Evolutionary conservation across 2,888 invertebrate species (phyloP).

Genomic region (Nasonovia ribisnigri): DNA sequence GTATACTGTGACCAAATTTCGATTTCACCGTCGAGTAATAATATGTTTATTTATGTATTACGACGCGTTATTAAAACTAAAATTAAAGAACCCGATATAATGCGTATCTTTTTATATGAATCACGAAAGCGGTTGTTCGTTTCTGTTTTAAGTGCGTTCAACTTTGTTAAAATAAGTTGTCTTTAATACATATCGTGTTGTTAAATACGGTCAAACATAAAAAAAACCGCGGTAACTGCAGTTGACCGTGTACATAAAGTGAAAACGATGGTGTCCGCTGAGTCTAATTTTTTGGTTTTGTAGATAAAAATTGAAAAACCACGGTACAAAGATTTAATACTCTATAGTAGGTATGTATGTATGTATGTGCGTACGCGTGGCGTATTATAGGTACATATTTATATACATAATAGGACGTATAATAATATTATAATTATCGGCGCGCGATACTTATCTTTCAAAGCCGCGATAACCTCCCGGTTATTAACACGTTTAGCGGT

Average conservation of each 20-base stretch:
- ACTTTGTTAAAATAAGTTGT: not conserved
- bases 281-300: not conserved
- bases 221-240: not conserved
- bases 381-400: not conserved
- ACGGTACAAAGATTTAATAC: not conserved
- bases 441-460: conserved; percentile 41
- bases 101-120: not conserved
- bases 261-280: not conserved
- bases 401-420: not conserved
- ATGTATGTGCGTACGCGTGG: not conserved
- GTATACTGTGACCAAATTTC: not conserved
- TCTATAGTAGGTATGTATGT: too few relatives aligned
- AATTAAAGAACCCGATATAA: not conserved
- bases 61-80: not conserved
- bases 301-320: not conserved
- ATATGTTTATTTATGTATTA: too few relatives aligned
- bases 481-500: conserved; percentile 39
- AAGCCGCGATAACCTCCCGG: not conserved
- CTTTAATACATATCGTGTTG: not conserved
- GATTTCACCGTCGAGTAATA: not conserved
- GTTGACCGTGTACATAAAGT: not conserved
- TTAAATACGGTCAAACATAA: not conserved
- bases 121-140: not conserved
- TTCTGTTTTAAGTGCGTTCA: not conserved
- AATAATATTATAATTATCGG: not conserved